phyloP scores from a whole-genome alignment of 1,140 invertebrate species.

The Drosophila virilis region DNA sequence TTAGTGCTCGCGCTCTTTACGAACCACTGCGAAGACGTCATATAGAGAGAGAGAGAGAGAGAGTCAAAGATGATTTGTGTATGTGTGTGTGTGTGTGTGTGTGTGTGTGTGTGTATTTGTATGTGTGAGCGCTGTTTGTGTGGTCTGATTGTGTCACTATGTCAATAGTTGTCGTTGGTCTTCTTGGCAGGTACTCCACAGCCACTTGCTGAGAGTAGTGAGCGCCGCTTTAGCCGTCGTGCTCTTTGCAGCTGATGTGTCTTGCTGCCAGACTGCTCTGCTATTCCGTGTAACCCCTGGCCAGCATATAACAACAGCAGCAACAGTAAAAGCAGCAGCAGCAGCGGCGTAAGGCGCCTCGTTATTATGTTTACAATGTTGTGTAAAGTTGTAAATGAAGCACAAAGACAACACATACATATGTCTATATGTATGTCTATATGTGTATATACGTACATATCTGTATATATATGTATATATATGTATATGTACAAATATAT shows the following conservation, averaged over 20 bases:
- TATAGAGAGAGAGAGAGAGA: background rate
- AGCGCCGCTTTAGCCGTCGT: constrained; percentile 25
- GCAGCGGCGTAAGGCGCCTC: constrained; percentile 37
- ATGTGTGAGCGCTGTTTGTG: constrained; percentile 39
- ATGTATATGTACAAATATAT: constrained; percentile 3
- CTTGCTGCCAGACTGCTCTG: background rate
- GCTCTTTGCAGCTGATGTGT: constrained; percentile 42
- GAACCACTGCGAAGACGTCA: constrained; percentile 34
- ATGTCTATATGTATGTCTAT: constrained; percentile 5
- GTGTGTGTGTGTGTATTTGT: constrained; percentile 12
- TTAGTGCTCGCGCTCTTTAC: constrained; percentile 50
- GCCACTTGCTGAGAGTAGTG: constrained; percentile 50
- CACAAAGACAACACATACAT: constrained; percentile 56
- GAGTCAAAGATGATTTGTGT: too few species aligned
- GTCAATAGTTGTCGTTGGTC: constrained; percentile 64
- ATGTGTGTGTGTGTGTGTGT: constrained; percentile 8
- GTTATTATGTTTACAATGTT: constrained; percentile 67
- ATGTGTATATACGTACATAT: background rate
- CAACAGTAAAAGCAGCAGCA: background rate
- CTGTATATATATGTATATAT: background rate
- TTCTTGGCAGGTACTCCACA: constrained; percentile 58
- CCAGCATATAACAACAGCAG: constrained; percentile 12
- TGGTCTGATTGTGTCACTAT: constrained; percentile 65
- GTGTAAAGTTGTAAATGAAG: constrained; percentile 65
- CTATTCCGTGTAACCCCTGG: constrained; percentile 1